phyloP scores from a whole-genome alignment of 2,888 invertebrate species.

The Agrilus cyanescens region DNA sequence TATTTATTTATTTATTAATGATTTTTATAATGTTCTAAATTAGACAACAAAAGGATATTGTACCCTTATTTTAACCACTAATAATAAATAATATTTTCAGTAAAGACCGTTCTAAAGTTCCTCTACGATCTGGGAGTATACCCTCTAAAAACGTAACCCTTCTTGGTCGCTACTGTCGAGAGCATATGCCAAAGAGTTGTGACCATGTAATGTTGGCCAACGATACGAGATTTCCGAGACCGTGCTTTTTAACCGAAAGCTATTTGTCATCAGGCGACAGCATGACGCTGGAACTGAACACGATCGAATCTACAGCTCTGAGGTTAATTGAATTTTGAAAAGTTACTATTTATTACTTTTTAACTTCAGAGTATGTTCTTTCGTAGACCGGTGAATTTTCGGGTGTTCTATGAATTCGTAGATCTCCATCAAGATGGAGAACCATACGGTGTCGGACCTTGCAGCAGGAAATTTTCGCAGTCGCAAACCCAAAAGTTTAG shows the following conservation, averaged over 20 bases:
- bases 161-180: conserved; percentile 70
- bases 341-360: conserved; percentile 1
- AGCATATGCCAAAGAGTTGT: conserved; percentile 70
- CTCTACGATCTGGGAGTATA: conserved; percentile 27
- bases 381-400: conserved; percentile 70
- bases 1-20: conserved; percentile 11
- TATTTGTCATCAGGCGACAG: conserved; percentile 73
- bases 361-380: conserved; percentile 7
- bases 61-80: no score
- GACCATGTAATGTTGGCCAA: conserved; percentile 64
- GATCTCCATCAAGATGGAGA: conserved; percentile 78
- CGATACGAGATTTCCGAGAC: conserved; percentile 45
- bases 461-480: conserved; percentile 61
- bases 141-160: conserved; percentile 58
- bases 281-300: conserved; percentile 65
- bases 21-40: neutral
- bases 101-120: conserved; percentile 25
- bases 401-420: conserved; percentile 79
- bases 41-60: no score
- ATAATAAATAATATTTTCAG: neutral
- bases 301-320: conserved; percentile 73
- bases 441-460: conserved; percentile 59
- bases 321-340: conserved; percentile 44
- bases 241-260: conserved; percentile 66
- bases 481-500: conserved; percentile 66